Conservation (phyloP, 1,140 invertebrate genomes). For the Platyura marginata region DNA sequence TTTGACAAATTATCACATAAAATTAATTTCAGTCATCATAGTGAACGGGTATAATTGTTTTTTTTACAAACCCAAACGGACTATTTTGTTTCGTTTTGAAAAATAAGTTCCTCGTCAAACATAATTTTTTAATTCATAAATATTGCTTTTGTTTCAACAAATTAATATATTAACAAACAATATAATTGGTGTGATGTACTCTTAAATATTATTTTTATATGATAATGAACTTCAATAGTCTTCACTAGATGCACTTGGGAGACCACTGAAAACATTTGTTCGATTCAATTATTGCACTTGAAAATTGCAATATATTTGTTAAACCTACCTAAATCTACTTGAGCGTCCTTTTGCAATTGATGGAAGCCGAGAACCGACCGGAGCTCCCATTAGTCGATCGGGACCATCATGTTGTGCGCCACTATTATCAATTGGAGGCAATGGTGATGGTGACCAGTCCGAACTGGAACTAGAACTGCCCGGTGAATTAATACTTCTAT, state of each 20-base stretch:
- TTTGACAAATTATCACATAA: no score
- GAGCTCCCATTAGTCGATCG: conserved; percentile 20
- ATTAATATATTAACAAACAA: no score
- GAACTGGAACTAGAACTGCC: conserved; percentile 21
- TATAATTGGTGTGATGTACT: no score
- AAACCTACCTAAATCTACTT: conserved; percentile 1
- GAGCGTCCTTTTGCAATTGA: conserved; percentile 3
- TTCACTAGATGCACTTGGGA: not conserved
- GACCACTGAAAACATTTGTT: not conserved
- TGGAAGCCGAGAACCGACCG: conserved; percentile 18
- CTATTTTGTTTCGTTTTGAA: no score
- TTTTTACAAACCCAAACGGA: no score
- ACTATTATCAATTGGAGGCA: conserved; percentile 14
- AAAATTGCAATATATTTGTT: no score
- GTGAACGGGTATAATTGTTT: no score
- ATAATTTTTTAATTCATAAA: no score
- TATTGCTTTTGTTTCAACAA: no score
- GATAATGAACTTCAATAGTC: not conserved
- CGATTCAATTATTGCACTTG: no score
- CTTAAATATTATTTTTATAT: not conserved
- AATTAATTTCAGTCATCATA: no score
- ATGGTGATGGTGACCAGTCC: conserved; percentile 22
- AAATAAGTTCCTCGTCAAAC: no score
- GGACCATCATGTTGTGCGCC: conserved; percentile 8
- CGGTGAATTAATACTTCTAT: conserved; percentile 21